Conservation (phyloP, 2,797 vertebrate genomes). For the Siniperca undulata region DNA sequence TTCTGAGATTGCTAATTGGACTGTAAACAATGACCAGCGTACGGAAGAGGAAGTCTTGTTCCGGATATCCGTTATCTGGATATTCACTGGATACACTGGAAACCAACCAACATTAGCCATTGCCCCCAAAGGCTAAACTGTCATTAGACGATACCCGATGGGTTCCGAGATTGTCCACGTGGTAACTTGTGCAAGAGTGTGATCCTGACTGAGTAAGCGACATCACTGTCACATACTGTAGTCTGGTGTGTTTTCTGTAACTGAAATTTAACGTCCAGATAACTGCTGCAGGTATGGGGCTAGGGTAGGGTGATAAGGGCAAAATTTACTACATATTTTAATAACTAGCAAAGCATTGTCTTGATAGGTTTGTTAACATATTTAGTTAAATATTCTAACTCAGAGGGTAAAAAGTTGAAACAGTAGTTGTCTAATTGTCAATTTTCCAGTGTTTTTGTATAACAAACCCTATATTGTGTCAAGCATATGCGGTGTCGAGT, state of each 20-base stretch:
- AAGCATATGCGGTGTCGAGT: neutral
- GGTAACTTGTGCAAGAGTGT: slow-evolving; percentile 3
- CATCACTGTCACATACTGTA: neutral
- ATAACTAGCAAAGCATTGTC: neutral
- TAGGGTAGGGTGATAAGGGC: neutral
- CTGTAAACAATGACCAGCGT: too few relatives aligned
- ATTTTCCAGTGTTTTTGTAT: neutral
- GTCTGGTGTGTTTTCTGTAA: neutral
- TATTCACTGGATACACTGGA: too few relatives aligned
- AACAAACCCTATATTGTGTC: neutral
- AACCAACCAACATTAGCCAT: too few relatives aligned
- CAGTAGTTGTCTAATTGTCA: neutral
- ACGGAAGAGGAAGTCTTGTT: too few relatives aligned
- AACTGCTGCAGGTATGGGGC: neutral
- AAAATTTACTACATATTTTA: neutral
- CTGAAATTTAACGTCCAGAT: neutral
- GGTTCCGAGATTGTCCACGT: neutral
- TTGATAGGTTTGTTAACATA: neutral
- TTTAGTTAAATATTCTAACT: neutral
- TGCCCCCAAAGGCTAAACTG: too few relatives aligned
- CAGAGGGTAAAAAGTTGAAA: neutral
- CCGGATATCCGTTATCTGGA: too few relatives aligned
- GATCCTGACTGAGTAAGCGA: neutral
- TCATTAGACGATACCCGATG: too few relatives aligned
- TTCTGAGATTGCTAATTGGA: too few relatives aligned